Conservation (phyloP, 2,888 invertebrate species). For the Stenolophus ochropezus region DNA sequence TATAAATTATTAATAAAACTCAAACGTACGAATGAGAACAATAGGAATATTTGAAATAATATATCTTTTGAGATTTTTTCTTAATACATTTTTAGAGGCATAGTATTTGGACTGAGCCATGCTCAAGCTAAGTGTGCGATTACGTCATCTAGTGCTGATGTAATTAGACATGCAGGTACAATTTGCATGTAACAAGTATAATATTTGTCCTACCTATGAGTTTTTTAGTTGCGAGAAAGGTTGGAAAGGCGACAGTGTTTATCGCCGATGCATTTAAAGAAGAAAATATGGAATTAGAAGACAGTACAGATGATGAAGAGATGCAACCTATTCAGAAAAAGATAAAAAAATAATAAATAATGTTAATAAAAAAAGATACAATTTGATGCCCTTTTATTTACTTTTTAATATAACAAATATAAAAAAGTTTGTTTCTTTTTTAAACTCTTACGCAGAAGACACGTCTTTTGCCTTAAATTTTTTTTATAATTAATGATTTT, state of each 20-base stretch:
- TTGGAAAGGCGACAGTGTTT: constrained; percentile 75
- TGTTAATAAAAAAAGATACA: neutral
- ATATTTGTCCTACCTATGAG: neutral
- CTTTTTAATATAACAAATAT: neutral
- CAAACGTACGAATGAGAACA: too few relatives aligned
- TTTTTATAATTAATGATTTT: neutral
- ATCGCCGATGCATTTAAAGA: constrained; percentile 69
- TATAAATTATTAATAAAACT: too few relatives aligned
- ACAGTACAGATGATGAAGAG: constrained; percentile 63
- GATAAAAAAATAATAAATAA: constrained; percentile 4
- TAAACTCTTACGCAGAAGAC: neutral
- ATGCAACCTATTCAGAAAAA: constrained; percentile 63
- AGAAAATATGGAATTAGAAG: constrained; percentile 62
- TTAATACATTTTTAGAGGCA: constrained; percentile 73
- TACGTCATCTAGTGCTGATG: constrained; percentile 76
- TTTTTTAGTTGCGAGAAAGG: constrained; percentile 72
- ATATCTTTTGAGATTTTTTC: constrained; percentile 47
- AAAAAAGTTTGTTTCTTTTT: neutral
- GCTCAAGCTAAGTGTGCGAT: constrained; percentile 81
- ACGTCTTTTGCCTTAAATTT: too few relatives aligned
- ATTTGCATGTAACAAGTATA: neutral
- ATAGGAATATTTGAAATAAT: neutral
- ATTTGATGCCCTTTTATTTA: too few relatives aligned
- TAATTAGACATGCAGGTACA: constrained; percentile 80
- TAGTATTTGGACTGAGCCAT: constrained; percentile 82